phyloP scores from a whole-genome alignment of 2,797 vertebrate species.

The Hippopotamyrus pictus region DNA sequence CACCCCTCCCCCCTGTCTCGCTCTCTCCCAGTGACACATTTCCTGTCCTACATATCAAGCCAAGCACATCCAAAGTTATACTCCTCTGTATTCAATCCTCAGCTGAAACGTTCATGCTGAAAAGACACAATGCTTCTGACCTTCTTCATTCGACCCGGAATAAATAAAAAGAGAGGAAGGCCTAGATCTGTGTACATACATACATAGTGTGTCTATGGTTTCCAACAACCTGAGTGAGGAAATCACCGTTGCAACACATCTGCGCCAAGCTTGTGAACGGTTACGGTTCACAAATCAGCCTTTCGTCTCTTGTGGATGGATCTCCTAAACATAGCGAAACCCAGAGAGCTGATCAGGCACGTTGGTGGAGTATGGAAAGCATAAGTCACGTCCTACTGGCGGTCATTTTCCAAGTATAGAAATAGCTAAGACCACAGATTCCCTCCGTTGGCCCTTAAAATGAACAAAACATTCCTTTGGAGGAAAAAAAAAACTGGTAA shows the following conservation, averaged over 20 bases:
- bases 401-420: neutral
- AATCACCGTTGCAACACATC: neutral
- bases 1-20: neutral
- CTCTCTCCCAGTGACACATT: slow-evolving; percentile 49
- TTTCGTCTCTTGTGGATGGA: neutral
- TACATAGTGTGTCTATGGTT: neutral
- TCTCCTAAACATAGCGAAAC: neutral
- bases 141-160: neutral
- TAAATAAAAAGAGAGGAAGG: neutral
- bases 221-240: neutral
- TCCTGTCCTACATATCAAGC: slow-evolving; percentile 51
- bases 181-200: neutral
- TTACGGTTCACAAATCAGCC: neutral
- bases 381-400: neutral
- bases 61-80: slow-evolving; percentile 39
- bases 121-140: neutral
- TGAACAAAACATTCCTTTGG: neutral
- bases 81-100: slow-evolving; percentile 26
- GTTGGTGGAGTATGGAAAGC: neutral
- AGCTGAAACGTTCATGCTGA: neutral
- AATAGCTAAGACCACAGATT: neutral
- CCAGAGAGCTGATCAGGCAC: neutral
- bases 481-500: neutral
- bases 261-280: neutral
- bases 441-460: neutral